Base-by-base conservation (phyloP, 2,797 vertebrate species). In the Sparus aurata region DNA sequence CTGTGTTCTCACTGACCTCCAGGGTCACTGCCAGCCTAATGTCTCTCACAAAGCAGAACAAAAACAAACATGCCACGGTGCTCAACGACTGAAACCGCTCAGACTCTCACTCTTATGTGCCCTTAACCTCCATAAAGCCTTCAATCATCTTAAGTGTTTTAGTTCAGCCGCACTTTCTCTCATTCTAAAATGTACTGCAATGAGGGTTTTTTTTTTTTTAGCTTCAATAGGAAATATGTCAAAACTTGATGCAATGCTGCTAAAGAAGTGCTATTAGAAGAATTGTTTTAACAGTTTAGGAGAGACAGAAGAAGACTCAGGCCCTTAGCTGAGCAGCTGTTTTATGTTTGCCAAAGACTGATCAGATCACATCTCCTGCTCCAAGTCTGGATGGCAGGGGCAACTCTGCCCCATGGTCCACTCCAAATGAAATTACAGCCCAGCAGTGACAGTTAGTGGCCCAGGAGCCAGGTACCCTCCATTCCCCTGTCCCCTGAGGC, bases 391-490 rank as follows among this genome's bases (percentile, higher is more conserved):
- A 86, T 87, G 87, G 81, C 78, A 84, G 80, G 60, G 85, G 85
- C 82, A 88, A 80, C 88, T 88, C 87, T 86, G 85, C 82, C 86
- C 88, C 73, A 60, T 54, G 65, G 82, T 90, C 82, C 73, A 85
- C 78, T 88, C 79, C 77, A 90, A 93, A 95, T 92, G 86, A 69
- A 83, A 92, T 95, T 94, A 94, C 77, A 84, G 75, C 45, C 70
- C 64, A 91, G 87, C 92, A 93, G 91, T 90, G 91, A 93, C 91
- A 93, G 88, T 93, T 87, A 91, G 91, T 77, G 85, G 90, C 84
- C 85, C 75, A 83, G 85, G 73, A 93, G 79, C 86, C 91, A 94
- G 93, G 91, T 93, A 93, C 85, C 87, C 77, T 83, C 79, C 83
- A 79, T 87, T 86, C 74, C 55, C 50, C 81, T 22, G 34, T 89